A percentile compares a stretch with the other conserved stretches of the same genome.
Conservation (phyloP, 2,113 vertebrate genomes). For the Lophura nycthemera region DNA sequence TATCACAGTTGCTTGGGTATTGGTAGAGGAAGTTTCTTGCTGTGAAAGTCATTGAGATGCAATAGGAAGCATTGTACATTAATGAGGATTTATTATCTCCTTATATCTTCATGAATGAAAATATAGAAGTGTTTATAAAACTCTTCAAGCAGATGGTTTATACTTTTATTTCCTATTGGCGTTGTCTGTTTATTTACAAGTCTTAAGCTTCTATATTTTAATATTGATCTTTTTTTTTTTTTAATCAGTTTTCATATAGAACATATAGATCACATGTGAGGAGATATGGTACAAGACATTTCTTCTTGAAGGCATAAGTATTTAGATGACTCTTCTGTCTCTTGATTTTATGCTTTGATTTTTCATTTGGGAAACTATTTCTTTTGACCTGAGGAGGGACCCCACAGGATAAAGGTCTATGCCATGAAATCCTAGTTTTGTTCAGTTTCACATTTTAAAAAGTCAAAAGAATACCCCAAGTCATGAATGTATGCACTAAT, state of each 20-base stretch:
- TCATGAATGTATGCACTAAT: not conserved
- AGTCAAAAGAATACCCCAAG: not conserved
- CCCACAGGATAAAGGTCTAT: not conserved
- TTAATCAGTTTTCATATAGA: not conserved
- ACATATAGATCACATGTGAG: not conserved
- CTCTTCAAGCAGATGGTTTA: not conserved
- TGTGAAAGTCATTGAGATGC: constrained; percentile 8
- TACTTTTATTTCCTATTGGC: not conserved
- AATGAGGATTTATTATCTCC: constrained; percentile 13
- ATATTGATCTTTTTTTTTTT: not conserved
- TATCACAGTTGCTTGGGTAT: not conserved
- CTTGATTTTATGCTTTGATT: not conserved
- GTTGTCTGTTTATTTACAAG: not conserved
- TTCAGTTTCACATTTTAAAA: constrained; percentile 11
- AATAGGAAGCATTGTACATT: not conserved
- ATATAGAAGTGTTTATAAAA: not conserved
- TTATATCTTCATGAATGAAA: not conserved
- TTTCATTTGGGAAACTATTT: not conserved
- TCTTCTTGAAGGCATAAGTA: constrained; percentile 25
- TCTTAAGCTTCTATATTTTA: not conserved
- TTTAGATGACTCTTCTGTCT: not conserved
- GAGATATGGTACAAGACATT: not conserved
- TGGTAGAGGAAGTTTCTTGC: not conserved
- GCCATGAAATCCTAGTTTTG: not conserved
- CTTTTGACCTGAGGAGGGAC: not conserved